Base-by-base conservation (phyloP, 2,113 vertebrate species). In the Lucifuga dentata region DNA sequence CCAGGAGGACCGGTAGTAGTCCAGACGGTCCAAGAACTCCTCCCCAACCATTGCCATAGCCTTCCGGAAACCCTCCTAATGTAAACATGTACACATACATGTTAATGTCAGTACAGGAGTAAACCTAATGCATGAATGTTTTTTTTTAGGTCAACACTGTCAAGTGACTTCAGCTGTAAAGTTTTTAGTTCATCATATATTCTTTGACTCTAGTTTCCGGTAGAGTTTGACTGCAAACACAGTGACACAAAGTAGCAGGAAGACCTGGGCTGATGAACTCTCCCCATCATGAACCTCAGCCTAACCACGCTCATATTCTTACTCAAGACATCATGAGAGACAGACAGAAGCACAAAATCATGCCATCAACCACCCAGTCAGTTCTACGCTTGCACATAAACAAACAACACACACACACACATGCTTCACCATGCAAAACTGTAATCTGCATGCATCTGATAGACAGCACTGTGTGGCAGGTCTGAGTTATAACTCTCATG, bases 21-120 rank as follows among this genome's bases (percentile, higher is more conserved):
- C 90, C 11, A 98, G 29, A 0, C 95, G 91, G 58, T 95, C 93
- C 82, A 95, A 57, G 83, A 99, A 99, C 80, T 99, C 97, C 0
- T 85, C 78, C 8, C 84, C 95, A 0, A 95, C 96, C 84, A 99
- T 78, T 69, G 91, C 90, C 94, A 96, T 69, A 0, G 97, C 97
- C 35, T 93, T 90, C 48, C 26, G 83, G 90, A 99, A 99, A 8
- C 94, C 93, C 0, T 84, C 92, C 97, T 99, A 35, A 44, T 51
- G 36, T 51, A 0, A 51, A 39, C 9, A 19, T 2, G 19, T 9
- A 62, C 3, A 68, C 3, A 19, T 1, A 45, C 5, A 71, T 20
- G 16, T 13, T 44, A 11, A 1, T 26, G 38, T 29, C 26, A 29
- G 26, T 29, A 29, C 26, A 29, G 7, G 26, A 29, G 26, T 7